Conservation (phyloP, 2,888 invertebrate species). For the Idaea dimidiata region DNA sequence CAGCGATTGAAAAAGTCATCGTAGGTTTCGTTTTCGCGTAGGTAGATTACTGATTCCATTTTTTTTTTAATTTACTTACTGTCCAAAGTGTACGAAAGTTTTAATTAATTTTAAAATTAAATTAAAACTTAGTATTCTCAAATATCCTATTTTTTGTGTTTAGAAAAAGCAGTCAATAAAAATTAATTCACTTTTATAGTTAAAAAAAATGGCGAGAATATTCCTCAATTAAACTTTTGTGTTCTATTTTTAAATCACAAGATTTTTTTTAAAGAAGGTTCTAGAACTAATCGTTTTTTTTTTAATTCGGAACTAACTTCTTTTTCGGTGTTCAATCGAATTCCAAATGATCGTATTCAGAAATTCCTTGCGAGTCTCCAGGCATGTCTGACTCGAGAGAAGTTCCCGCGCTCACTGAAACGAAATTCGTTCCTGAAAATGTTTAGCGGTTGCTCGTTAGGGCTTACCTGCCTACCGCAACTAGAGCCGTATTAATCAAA, state of each 20-base stretch:
- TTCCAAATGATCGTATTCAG: not conserved
- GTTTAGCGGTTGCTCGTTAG: not conserved
- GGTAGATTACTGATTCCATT: conserved; percentile 51
- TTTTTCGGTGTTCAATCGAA: not conserved
- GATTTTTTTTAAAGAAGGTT: too few species aligned
- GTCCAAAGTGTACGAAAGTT: too few species aligned
- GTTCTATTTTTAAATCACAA: too few species aligned
- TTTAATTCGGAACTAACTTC: not conserved
- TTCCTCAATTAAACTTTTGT: too few species aligned
- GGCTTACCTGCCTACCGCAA: not conserved
- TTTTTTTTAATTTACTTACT: conserved; percentile 12
- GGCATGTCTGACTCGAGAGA: conserved; percentile 15
- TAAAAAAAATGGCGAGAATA: too few species aligned
- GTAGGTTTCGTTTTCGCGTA: conserved; percentile 61
- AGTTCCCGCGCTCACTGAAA: conserved; percentile 26
- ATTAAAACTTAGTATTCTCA: too few species aligned
- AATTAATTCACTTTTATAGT: too few species aligned
- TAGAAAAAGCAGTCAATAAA: too few species aligned
- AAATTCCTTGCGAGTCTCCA: not conserved
- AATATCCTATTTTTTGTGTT: too few species aligned
- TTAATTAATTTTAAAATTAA: too few species aligned
- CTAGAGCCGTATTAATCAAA: too few species aligned
- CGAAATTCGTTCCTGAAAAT: not conserved
- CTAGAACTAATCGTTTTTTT: too few species aligned
- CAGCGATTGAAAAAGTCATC: conserved; percentile 71